Base-by-base conservation (phyloP, 2,113 vertebrate genomes). In the Empidonax alnorum region DNA sequence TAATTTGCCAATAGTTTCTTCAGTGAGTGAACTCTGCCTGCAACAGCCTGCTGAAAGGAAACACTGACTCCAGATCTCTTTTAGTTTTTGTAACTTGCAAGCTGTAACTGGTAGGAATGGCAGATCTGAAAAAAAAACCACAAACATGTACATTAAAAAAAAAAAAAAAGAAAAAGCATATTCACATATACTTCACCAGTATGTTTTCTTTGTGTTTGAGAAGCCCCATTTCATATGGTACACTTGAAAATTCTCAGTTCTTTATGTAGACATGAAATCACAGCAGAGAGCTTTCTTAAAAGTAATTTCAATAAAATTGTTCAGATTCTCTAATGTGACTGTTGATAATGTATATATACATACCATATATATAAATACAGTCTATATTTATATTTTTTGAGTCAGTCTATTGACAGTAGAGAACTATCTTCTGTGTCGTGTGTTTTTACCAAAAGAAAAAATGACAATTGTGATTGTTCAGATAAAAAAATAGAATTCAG, bases 21-120 rank as follows among this genome's bases (percentile, higher is more conserved):
- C 99, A 5, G 99, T 99, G 93, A 99, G 99, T 61, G 99, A 99
- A 98, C 99, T 99, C 91, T 99, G 99, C 96, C 98, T 99, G 92
- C 98, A 99, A 94, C 99, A 99, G 97, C 99, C 99, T 1, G 99
- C 98, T 62, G 98, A 98, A 87, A 98, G 98, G 95, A 99, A 98
- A 96, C 98, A 98, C 95, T 99, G 98, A 99, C 76, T 84, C 5
- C 31, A 72, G 66, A 92, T 84, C 44, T 80, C 49, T 87, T 93
- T 94, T 81, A 72, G 31, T 41, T 78, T 71, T 68, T 72, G 56
- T 53, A 76, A 44, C 31, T 80, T 75, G 68, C 49, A 76, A 94
- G 53, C 65, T 95, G 8, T 82, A 58, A 39, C 37, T 84, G 47
- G 69, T 93, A 90, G 66, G 87, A 89, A 92, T 42, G 82, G 25